Evolutionary conservation across 2,797 vertebrate species (phyloP), one percentile per base, ranked within the genome.

Genomic region (Catharus ustulatus): DNA sequence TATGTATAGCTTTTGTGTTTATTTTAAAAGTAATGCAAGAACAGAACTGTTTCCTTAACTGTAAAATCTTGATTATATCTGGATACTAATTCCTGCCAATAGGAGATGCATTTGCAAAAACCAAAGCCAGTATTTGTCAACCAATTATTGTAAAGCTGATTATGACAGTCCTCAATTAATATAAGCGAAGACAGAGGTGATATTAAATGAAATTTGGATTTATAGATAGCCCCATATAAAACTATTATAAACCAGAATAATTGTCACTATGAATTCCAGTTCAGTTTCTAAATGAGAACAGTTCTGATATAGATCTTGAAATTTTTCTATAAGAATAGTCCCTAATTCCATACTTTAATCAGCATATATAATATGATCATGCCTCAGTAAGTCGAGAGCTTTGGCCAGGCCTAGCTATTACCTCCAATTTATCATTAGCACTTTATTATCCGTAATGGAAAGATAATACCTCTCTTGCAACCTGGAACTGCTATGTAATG

Each of bases 391-490:
- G 78, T 88, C 58, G 68, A 75, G 80, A 80, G 24, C 13, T 91
- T 91, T 94, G 58, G 51, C 80, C 30, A 86, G 69, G 24, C 42
- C 67, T 36, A 87, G 40, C 14, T 85, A 48, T 74, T 77, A 72
- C 14, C 48, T 62, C 13, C 5, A 84, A 77, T 91, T 80, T 87
- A 74, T 83, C 52, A 64, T 83, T 89, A 80, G 57, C 30, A 40
- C 15, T 92, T 77, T 63, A 82, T 84, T 94, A 89, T 67, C 87
- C 87, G 84, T 79, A 82, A 89, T 59, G 81, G 59, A 90, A 88
- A 72, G n/a, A 69, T 69, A 86, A 66, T 90, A 34, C 51, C 40
- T 64, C 17, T 75, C 48, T 79, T 83, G n/a, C 40, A 92, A 76
- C 26, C 40, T 94, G 59, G 40, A 89, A 82, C 51, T 55, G 58